Conservation (phyloP, 1,140 invertebrate genomes). For the Leptinotarsa undecemlineata region DNA sequence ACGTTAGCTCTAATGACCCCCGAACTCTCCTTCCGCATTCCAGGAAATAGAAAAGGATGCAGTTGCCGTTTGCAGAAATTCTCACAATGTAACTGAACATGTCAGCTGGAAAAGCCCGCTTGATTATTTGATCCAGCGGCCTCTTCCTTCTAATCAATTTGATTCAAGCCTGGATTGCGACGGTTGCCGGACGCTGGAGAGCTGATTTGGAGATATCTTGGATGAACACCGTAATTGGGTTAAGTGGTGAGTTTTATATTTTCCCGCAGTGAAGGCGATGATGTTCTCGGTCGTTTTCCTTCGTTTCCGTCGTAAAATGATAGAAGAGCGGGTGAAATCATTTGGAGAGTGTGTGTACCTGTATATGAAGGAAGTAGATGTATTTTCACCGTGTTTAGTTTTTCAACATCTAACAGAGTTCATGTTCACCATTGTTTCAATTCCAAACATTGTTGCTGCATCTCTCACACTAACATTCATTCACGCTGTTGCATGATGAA, state of each 20-base stretch:
- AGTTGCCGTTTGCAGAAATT: conserved; percentile 5
- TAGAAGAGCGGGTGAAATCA: background rate
- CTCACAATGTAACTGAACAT: conserved; percentile 8
- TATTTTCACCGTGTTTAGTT: no score
- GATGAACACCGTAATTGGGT: background rate
- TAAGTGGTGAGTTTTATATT: background rate
- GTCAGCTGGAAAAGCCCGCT: conserved; percentile 4
- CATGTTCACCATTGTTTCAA: no score
- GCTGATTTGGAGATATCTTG: background rate
- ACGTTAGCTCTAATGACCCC: background rate
- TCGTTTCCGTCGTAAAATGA: background rate
- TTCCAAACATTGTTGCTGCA: no score
- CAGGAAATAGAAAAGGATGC: background rate
- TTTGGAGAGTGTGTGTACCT: background rate
- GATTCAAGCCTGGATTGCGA: background rate
- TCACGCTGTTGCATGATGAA: no score
- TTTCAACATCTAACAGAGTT: no score
- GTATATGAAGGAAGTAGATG: background rate
- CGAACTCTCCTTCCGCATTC: background rate
- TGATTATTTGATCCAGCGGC: conserved; percentile 7
- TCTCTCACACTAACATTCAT: no score
- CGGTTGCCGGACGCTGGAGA: background rate
- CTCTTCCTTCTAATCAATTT: conserved; percentile 6
- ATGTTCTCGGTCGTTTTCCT: background rate
- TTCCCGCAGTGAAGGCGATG: background rate